These are phyloP conservation scores for Heliconius melpomene DNA, from an alignment of 1,140 invertebrate species.

Conservation along the genomic window DNA sequence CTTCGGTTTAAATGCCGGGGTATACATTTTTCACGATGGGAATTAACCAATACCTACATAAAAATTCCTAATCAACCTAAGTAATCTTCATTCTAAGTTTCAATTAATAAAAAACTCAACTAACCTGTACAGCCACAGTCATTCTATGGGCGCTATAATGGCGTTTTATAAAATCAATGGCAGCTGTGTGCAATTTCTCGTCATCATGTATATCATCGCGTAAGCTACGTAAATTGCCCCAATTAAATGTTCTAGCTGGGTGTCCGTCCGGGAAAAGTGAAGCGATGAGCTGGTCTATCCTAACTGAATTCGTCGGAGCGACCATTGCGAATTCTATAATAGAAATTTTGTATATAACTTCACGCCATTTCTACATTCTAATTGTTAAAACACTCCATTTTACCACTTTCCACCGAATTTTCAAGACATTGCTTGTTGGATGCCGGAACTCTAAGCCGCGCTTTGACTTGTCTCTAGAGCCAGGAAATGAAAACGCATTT, in stretches of 20 bases:
- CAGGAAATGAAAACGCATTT: no score
- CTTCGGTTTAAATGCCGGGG: no score
- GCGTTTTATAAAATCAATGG: constrained; percentile 90
- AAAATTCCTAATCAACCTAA: no score
- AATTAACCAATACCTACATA: no score
- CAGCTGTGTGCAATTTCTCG: constrained; percentile 83
- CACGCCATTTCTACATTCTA: no score
- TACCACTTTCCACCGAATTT: no score
- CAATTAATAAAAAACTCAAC: background rate
- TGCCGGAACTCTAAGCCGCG: no score
- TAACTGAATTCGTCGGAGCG: constrained; percentile 84
- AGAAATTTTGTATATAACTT: constrained; percentile 5
- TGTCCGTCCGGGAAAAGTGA: constrained; percentile 85
- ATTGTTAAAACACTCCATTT: background rate
- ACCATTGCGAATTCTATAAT: constrained; percentile 88
- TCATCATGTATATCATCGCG: constrained; percentile 84
- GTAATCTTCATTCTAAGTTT: no score
- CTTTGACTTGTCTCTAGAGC: no score
- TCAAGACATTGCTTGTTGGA: no score
- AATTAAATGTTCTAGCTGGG: constrained; percentile 90
- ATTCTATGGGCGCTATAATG: constrained; percentile 96
- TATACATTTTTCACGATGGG: no score
- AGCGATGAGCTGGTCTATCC: constrained; percentile 88
- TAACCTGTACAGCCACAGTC: constrained; percentile 89
- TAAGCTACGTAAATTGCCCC: constrained; percentile 91